phyloP scores from a whole-genome alignment of 53 echinoderm and acorn worm genomes.

The Arbacia lixula region DNA sequence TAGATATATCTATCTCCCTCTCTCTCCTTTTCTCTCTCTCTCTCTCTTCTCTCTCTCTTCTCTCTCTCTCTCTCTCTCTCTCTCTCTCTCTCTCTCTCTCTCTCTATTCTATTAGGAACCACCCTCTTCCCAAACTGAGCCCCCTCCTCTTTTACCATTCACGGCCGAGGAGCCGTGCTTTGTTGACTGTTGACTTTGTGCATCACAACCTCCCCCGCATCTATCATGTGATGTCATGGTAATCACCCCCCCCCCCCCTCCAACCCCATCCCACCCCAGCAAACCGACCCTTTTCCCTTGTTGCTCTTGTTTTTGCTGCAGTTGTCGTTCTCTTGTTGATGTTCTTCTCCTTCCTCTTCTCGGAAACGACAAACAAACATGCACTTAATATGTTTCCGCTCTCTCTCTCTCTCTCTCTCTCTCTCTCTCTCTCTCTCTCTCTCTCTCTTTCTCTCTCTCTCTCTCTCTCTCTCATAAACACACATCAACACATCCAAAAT shows the following conservation, averaged over 20 bases:
- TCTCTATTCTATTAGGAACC: background rate
- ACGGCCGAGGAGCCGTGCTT: too few relatives aligned
- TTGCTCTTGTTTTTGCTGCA: background rate
- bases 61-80: background rate
- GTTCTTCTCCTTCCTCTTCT: background rate
- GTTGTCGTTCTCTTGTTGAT: background rate
- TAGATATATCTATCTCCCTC: too few relatives aligned
- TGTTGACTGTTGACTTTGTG: background rate
- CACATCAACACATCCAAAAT: too few relatives aligned
- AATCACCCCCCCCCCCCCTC: too few relatives aligned
- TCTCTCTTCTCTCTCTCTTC: background rate
- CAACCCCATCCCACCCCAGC: too few relatives aligned
- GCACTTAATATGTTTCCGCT: too few relatives aligned
- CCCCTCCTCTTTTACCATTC: background rate
- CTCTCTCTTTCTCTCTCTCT: too few relatives aligned
- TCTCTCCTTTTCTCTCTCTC: background rate
- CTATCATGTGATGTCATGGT: background rate
- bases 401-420: constrained; percentile 14
- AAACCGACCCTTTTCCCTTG: background rate
- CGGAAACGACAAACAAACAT: too few relatives aligned
- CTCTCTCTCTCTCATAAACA: too few relatives aligned
- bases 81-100: background rate
- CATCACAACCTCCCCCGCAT: background rate
- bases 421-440: background rate
- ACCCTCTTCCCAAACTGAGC: too few relatives aligned